Percentiles rank a stretch among this genome's conserved stretches.
These are phyloP conservation scores for Leptopilina boulardi DNA, from an alignment of 1,140 invertebrate species.

Conservation along the genomic window DNA sequence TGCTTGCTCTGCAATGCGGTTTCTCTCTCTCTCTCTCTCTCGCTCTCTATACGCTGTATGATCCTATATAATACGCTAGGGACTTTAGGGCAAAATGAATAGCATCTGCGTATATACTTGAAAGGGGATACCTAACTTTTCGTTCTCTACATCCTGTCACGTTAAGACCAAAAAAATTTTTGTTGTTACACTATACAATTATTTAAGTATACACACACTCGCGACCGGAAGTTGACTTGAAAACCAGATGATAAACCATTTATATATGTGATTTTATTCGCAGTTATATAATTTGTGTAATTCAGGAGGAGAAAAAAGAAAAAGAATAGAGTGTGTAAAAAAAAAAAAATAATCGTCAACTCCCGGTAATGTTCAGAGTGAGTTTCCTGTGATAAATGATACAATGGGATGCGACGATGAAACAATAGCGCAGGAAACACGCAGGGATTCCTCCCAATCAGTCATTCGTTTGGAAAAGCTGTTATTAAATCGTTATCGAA, in stretches of 20 bases:
- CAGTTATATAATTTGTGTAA: slow-evolving; percentile 11
- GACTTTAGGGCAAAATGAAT: slow-evolving; percentile 20
- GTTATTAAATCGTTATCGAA: not conserved
- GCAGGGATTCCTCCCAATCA: slow-evolving; percentile 16
- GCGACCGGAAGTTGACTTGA: not conserved
- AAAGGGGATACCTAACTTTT: slow-evolving; percentile 22
- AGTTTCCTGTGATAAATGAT: slow-evolving; percentile 11
- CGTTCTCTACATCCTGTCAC: slow-evolving; percentile 22
- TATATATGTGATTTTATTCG: not conserved
- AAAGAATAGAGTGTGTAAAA: not conserved
- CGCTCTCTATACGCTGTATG: slow-evolving; percentile 20
- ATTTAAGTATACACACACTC: not conserved
- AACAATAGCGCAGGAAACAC: slow-evolving; percentile 14
- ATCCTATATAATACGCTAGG: slow-evolving; percentile 24
- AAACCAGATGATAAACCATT: not conserved
- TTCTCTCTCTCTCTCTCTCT: not conserved
- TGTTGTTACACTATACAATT: not conserved
- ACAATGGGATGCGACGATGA: not conserved
- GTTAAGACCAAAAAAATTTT: slow-evolving; percentile 2
- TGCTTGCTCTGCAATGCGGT: slow-evolving; percentile 29
- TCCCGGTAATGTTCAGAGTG: not conserved
- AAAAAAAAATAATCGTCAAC: not conserved
- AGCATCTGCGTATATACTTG: slow-evolving; percentile 5
- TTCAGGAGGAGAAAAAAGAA: not conserved
- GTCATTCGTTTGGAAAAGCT: slow-evolving; percentile 19